phyloP scores from a whole-genome alignment of 2,888 invertebrate species.

The Hyles lineata region DNA sequence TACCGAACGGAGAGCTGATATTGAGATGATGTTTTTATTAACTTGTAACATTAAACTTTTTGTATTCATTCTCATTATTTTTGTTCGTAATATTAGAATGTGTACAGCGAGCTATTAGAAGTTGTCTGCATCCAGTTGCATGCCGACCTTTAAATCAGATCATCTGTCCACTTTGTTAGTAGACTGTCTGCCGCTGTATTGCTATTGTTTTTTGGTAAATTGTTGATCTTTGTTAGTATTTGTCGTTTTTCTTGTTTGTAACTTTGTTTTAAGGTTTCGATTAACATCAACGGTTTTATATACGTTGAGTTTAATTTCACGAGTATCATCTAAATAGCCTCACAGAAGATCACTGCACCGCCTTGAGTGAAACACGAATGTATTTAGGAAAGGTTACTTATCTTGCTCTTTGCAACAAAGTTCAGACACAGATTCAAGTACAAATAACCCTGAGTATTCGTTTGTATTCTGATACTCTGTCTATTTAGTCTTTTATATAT shows the following conservation, averaged over 20 bases:
- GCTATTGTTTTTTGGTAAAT: too few species aligned
- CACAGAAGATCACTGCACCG: neutral
- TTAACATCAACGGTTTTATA: too few species aligned
- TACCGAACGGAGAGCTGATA: neutral
- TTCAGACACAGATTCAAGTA: neutral
- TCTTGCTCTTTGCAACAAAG: constrained; percentile 4
- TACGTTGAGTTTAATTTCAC: neutral
- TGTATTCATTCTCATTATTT: neutral
- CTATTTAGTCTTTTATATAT: neutral
- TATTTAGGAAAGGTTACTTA: constrained; percentile 15
- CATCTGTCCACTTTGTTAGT: too few species aligned
- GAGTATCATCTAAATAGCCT: neutral
- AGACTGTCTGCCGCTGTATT: too few species aligned
- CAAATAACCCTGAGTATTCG: neutral
- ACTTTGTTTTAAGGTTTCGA: too few species aligned
- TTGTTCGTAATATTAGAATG: neutral
- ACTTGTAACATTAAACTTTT: neutral
- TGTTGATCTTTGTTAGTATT: too few species aligned
- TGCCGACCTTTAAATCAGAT: too few species aligned
- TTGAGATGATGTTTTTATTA: neutral
- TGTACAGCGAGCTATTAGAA: too few species aligned
- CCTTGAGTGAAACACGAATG: constrained; percentile 6
- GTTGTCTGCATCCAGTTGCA: too few species aligned
- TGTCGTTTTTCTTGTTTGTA: too few species aligned
- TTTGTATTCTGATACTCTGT: too few species aligned